A percentile compares a stretch with the other conserved stretches of the same genome.
phyloP scores from a whole-genome alignment of 2,113 vertebrate species.

The Gymnorhina tibicen region DNA sequence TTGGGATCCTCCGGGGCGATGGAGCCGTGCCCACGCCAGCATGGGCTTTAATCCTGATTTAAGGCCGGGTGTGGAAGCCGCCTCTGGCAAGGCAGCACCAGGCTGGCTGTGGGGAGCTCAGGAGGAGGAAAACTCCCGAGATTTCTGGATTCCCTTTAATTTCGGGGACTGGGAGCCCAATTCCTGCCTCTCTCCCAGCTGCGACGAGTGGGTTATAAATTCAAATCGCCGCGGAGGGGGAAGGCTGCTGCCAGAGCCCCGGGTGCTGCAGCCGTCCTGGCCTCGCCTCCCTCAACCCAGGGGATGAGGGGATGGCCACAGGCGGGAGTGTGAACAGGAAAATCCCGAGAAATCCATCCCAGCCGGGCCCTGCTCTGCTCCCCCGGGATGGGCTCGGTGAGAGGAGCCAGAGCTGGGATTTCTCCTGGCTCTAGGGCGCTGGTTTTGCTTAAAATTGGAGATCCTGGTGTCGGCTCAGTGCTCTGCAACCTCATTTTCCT shows the following conservation, averaged over 20 bases:
- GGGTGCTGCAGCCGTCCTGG: neutral
- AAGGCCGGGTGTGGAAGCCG: neutral
- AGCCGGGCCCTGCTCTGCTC: neutral
- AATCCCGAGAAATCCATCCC: neutral
- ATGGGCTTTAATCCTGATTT: neutral
- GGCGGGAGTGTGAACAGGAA: neutral
- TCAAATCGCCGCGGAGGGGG: neutral
- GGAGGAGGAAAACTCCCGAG: neutral
- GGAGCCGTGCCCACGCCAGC: neutral
- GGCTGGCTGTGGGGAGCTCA: neutral
- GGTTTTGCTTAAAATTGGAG: neutral
- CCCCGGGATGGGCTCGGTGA: rapidly evolving
- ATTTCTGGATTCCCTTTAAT: neutral
- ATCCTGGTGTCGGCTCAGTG: rapidly evolving
- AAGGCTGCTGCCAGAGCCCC: neutral
- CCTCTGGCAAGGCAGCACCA: neutral
- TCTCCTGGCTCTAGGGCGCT: rapidly evolving
- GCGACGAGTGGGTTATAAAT: neutral
- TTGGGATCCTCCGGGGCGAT: neutral
- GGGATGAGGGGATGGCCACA: no score
- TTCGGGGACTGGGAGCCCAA: neutral
- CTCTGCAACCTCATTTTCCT: neutral
- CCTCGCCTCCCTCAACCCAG: neutral
- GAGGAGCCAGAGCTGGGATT: neutral
- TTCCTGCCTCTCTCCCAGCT: neutral